These are phyloP conservation scores for Oasisia sp. DNA, from an alignment of 2,888 invertebrate genomes.

Conservation along the genomic window DNA sequence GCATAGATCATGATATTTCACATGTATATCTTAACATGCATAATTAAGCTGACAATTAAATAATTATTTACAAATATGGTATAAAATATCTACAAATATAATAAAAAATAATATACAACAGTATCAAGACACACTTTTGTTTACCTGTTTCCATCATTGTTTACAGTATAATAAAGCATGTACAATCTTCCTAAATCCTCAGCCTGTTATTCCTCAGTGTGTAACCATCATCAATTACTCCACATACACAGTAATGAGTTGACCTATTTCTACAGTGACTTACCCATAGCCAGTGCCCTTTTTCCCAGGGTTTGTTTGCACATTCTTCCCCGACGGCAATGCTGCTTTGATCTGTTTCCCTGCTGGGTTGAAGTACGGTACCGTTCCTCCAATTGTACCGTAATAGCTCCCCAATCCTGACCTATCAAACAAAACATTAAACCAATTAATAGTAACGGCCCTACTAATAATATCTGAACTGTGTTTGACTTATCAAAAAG, in stretches of 20 bases:
- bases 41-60: neutral
- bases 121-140: neutral
- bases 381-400: constrained; percentile 62
- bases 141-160: neutral
- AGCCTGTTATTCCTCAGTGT: neutral
- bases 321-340: constrained; percentile 59
- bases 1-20: neutral
- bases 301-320: constrained; percentile 63
- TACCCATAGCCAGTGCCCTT: constrained; percentile 66
- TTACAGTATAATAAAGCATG: neutral
- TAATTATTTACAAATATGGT: neutral
- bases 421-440: constrained; percentile 37
- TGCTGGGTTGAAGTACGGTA: constrained; percentile 59
- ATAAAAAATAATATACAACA: too few relatives aligned
- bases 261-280: constrained; percentile 31
- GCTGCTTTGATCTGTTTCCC: constrained; percentile 46
- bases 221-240: neutral
- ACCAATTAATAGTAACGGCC: neutral
- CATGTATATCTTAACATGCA: neutral
- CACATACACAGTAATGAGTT: neutral
- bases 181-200: neutral
- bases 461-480: neutral
- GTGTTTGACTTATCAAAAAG: neutral
- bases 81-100: neutral
- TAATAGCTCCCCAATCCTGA: constrained; percentile 61